A percentile compares a stretch with the other conserved stretches of the same genome.
Conservation (phyloP, 92 coral and sea anemone species). For the Palythoa grandis region DNA sequence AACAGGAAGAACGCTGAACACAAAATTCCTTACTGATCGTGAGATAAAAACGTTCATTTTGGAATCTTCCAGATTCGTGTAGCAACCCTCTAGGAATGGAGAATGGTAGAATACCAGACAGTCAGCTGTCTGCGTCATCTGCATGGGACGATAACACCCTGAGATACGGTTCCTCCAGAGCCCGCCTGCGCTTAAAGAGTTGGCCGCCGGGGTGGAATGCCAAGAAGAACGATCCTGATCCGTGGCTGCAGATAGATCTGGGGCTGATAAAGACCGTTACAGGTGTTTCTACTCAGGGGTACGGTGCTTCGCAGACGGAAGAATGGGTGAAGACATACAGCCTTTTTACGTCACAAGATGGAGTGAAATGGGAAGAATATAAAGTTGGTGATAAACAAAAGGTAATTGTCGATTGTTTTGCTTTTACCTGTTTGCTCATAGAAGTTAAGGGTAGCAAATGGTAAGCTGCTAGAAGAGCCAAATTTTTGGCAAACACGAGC, state of each 20-base stretch:
- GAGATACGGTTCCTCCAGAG: conserved; percentile 77
- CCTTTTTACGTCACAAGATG: conserved; percentile 67
- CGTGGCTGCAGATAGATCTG: conserved; percentile 82
- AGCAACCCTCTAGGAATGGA: conserved; percentile 75
- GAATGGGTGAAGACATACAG: conserved; percentile 86
- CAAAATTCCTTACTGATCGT: not conserved
- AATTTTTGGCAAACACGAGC: no score
- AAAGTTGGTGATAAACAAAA: conserved; percentile 58
- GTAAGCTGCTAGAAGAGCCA: no score
- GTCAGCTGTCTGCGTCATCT: conserved; percentile 72
- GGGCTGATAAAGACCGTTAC: conserved; percentile 60
- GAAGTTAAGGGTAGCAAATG: not conserved
- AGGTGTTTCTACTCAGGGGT: conserved; percentile 81
- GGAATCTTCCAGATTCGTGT: conserved; percentile 56
- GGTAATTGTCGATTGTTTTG: conserved; percentile 37
- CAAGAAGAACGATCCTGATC: conserved; percentile 67
- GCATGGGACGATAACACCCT: conserved; percentile 68
- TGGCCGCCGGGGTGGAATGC: conserved; percentile 94
- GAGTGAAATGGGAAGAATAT: conserved; percentile 64
- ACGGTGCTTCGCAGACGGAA: conserved; percentile 54
- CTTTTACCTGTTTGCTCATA: not conserved
- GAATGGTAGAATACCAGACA: conserved; percentile 58
- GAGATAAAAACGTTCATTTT: not conserved
- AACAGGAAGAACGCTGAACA: no score
- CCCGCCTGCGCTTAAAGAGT: conserved; percentile 62